Percentiles rank a stretch among this genome's conserved stretches.
Evolutionary conservation across 2,113 vertebrate genomes (phyloP).

Genomic region (Camelus dromedarius): DNA sequence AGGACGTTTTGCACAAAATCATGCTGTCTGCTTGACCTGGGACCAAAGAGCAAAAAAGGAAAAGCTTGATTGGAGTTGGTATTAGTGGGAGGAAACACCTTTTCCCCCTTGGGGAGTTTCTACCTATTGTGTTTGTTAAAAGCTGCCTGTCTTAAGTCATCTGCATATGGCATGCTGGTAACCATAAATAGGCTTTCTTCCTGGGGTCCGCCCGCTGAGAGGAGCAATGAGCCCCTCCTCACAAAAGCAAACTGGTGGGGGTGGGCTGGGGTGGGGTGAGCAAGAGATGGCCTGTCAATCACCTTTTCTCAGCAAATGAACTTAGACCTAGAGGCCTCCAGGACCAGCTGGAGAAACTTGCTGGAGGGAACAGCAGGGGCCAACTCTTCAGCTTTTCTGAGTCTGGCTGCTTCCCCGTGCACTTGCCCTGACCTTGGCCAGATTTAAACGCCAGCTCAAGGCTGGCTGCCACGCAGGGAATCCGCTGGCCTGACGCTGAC

Average conservation of each 20-base stretch:
- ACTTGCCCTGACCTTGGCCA: background rate
- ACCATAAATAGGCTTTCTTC: background rate
- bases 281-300: background rate
- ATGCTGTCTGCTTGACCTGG: background rate
- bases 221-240: background rate
- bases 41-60: background rate
- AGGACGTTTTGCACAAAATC: conserved; percentile 24
- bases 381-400: background rate
- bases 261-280: background rate
- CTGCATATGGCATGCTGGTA: background rate
- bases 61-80: background rate
- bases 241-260: background rate
- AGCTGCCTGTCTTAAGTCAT: background rate
- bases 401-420: background rate
- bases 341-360: background rate
- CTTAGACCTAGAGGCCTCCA: background rate
- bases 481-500: background rate
- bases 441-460: background rate
- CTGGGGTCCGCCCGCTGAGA: background rate
- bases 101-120: background rate
- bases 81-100: background rate
- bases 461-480: background rate
- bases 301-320: background rate
- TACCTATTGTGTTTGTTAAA: background rate
- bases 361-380: background rate